Conservation (phyloP, 2,797 vertebrate genomes). For the Holocentrus rufus region DNA sequence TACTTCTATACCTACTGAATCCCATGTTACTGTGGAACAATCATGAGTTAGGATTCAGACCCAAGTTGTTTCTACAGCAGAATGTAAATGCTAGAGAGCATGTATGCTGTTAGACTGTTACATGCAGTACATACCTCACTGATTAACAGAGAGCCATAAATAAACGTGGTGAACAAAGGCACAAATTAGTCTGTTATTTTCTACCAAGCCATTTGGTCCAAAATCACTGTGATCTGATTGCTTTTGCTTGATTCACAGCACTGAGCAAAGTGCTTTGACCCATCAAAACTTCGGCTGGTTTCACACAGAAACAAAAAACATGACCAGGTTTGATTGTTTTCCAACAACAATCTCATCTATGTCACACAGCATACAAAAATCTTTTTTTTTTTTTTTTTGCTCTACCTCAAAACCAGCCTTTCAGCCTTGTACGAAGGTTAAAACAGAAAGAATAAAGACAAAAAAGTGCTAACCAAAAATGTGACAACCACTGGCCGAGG, state of each 20-base stretch:
- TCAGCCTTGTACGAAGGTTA: background rate
- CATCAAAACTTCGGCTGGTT: constrained; percentile 50
- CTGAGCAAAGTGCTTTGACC: constrained; percentile 50
- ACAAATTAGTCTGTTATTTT: constrained; percentile 59
- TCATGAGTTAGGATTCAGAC: constrained; percentile 9
- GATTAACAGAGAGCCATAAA: constrained; percentile 23
- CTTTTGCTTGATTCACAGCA: constrained; percentile 20
- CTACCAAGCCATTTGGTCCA: constrained; percentile 54
- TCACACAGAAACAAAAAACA: constrained; percentile 41
- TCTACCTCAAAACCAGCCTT: background rate
- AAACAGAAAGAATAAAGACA: background rate
- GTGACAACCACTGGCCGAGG: background rate
- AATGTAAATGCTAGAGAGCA: constrained; percentile 26
- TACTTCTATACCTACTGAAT: constrained; percentile 19
- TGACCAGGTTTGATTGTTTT: constrained; percentile 16
- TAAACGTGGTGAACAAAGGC: constrained; percentile 69
- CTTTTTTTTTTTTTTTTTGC: background rate
- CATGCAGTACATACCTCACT: constrained; percentile 57
- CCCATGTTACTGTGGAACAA: constrained; percentile 27
- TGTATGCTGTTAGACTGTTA: constrained; percentile 29
- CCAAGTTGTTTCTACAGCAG: constrained; percentile 16
- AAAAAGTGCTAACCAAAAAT: constrained; percentile 10
- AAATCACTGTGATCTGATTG: constrained; percentile 41
- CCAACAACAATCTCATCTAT: constrained; percentile 14
- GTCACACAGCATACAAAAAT: background rate